Evolutionary conservation across 1,140 invertebrate species (phyloP).

Genomic region (Nylanderia fulva): DNA sequence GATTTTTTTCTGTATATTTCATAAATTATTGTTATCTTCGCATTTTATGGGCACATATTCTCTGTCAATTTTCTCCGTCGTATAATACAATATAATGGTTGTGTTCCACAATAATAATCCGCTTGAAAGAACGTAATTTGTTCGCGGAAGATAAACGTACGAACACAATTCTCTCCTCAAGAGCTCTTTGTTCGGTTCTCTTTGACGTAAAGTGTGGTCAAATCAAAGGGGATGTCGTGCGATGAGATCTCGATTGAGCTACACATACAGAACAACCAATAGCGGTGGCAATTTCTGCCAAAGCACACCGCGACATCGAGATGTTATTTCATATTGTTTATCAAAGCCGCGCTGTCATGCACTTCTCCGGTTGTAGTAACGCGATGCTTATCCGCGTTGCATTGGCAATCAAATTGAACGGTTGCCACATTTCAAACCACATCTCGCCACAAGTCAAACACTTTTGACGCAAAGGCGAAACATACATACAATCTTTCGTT

Average conservation of each 20-base stretch:
- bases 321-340: constrained; percentile 14
- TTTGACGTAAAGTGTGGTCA: constrained; percentile 4
- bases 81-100: background rate
- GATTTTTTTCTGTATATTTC: background rate
- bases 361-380: background rate
- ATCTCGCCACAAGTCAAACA: background rate
- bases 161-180: background rate
- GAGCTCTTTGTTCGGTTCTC: background rate
- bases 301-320: background rate
- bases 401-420: background rate
- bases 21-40: background rate
- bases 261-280: background rate
- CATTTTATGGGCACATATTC: background rate
- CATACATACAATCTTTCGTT: background rate
- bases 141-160: constrained; percentile 13
- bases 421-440: background rate
- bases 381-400: background rate
- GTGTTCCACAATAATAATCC: background rate
- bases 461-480: constrained; percentile 5
- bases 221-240: background rate
- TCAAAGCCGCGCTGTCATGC: background rate
- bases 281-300: constrained; percentile 7
- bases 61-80: background rate
- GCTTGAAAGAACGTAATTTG: background rate
- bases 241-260: background rate